Evolutionary conservation across 2,888 invertebrate species (phyloP).

Genomic region (Oscheius sp.): DNA sequence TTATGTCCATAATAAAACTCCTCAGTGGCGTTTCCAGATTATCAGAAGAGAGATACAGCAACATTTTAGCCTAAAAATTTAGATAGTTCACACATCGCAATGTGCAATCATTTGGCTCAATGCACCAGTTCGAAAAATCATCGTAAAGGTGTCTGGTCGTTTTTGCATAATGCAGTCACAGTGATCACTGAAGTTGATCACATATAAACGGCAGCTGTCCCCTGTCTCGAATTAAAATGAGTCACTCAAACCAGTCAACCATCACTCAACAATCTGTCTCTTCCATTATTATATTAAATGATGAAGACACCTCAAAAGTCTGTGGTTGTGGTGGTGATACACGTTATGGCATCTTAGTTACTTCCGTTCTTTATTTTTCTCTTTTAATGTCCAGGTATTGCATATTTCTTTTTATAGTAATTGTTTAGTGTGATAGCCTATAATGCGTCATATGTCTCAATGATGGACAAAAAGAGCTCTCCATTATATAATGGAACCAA

Average conservation of each 20-base stretch:
- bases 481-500: slow-evolving; percentile 42
- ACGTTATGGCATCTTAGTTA: slow-evolving; percentile 12
- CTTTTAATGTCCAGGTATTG: slow-evolving; percentile 18
- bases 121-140: slow-evolving; percentile 9
- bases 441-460: slow-evolving; percentile 55
- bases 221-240: slow-evolving; percentile 5
- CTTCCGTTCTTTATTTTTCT: slow-evolving; percentile 10
- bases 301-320: neutral
- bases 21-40: too few relatives aligned
- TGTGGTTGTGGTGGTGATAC: slow-evolving; percentile 25
- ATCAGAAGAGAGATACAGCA: too few relatives aligned
- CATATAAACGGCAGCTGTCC: neutral
- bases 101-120: too few relatives aligned
- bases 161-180: slow-evolving; percentile 21
- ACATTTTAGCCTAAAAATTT: too few relatives aligned
- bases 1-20: too few relatives aligned
- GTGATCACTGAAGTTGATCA: slow-evolving; percentile 17
- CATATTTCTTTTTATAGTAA: neutral
- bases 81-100: neutral
- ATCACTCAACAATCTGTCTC: slow-evolving; percentile 12
- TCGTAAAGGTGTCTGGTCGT: neutral
- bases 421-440: slow-evolving; percentile 54
- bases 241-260: slow-evolving; percentile 12
- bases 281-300: slow-evolving; percentile 8
- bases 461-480: slow-evolving; percentile 53